Conservation (phyloP, 2,888 invertebrate species). For the Drosophila mettleri region DNA sequence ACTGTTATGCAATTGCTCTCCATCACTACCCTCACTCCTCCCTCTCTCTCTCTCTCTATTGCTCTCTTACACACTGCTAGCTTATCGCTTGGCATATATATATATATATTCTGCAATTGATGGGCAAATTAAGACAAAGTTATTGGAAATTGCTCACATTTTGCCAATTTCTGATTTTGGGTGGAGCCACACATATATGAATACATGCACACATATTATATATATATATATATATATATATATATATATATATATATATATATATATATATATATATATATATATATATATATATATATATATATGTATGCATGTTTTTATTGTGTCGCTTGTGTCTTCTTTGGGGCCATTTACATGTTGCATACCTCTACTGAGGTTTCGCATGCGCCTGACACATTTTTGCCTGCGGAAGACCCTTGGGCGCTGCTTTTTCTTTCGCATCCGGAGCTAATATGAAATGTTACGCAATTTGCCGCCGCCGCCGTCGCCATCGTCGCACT, state of each 20-base stretch:
- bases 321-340: background rate
- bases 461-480: constrained; percentile 21
- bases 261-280: background rate
- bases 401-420: no score
- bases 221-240: background rate
- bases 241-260: background rate
- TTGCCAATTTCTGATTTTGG: background rate
- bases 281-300: background rate
- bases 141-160: constrained; percentile 26
- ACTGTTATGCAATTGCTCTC: constrained; percentile 36
- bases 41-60: background rate
- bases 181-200: background rate
- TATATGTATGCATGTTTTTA: no score
- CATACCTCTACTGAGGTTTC: constrained; percentile 27
- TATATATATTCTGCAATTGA: constrained; percentile 20
- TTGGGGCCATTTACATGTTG: constrained; percentile 38
- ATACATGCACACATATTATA: background rate
- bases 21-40: background rate
- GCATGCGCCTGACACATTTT: constrained; percentile 2
- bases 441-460: constrained; percentile 22
- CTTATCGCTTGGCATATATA: background rate
- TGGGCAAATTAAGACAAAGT: constrained; percentile 53
- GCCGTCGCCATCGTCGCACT: background rate
- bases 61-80: background rate
- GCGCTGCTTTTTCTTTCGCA: background rate